Evolutionary conservation across 2,888 invertebrate genomes (phyloP).

Genomic region (Oscheius sp.): DNA sequence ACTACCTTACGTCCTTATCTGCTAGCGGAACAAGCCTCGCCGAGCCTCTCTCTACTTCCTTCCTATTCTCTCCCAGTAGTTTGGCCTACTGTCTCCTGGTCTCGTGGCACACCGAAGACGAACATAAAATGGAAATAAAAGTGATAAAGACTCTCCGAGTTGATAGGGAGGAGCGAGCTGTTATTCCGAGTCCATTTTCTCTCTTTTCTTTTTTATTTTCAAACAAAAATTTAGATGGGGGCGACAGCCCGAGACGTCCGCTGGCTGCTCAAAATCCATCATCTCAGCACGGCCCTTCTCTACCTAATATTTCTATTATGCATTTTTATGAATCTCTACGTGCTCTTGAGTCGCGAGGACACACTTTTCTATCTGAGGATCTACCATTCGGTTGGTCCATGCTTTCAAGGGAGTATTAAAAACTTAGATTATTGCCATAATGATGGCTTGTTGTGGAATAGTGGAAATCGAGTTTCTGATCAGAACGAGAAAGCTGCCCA

Average conservation of each 20-base stretch:
- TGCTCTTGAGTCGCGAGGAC: conserved; percentile 63
- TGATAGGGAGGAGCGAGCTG: conserved; percentile 1
- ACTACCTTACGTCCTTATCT: not conserved
- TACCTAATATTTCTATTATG: conserved; percentile 66
- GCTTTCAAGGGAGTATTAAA: not conserved
- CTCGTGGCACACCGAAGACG: conserved; percentile 26
- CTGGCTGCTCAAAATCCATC: conserved; percentile 53
- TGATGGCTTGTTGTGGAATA: conserved; percentile 65
- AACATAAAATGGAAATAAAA: conserved; percentile 33
- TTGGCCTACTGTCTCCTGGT: conserved; percentile 4
- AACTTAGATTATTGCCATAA: conserved; percentile 60
- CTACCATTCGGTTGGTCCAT: conserved; percentile 62
- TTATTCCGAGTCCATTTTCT: not conserved
- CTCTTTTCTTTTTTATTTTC: not conserved
- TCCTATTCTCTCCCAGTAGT: not conserved
- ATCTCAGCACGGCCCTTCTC: conserved; percentile 54
- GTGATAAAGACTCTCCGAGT: conserved; percentile 24
- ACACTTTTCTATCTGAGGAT: conserved; percentile 69
- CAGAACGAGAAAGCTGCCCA: conserved; percentile 61
- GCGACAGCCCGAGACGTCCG: conserved; percentile 22
- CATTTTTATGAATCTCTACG: conserved; percentile 68
- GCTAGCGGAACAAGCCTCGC: not conserved
- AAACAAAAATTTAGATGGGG: conserved; percentile 7
- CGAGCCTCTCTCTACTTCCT: not conserved
- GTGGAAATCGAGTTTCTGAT: conserved; percentile 68